Conservation (phyloP, 2,113 vertebrate genomes). For the Monarcha castaneiventris region DNA sequence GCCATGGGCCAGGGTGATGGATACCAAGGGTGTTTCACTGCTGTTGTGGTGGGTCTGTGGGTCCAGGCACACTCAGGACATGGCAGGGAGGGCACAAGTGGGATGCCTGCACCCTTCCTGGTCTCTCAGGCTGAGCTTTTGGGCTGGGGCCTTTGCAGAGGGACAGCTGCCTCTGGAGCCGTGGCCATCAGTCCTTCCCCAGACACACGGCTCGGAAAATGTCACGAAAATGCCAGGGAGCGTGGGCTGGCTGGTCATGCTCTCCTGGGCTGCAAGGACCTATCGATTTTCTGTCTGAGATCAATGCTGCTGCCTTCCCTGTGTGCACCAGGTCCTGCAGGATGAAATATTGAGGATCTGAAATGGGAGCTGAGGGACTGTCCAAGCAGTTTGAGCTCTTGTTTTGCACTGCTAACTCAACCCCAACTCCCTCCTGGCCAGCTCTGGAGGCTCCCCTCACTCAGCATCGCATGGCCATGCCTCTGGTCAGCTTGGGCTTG, state of each 20-base stretch:
- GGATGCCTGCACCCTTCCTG: background rate
- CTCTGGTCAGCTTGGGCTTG: background rate
- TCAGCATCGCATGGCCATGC: fast-evolving
- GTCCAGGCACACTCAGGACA: background rate
- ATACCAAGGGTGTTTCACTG: background rate
- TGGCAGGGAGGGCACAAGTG: fast-evolving
- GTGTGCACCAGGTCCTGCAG: background rate
- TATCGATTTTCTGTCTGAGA: background rate
- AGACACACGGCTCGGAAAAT: background rate
- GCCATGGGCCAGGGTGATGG: background rate
- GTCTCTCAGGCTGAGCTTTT: background rate
- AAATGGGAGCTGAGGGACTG: background rate
- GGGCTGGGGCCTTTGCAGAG: background rate
- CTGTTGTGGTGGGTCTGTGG: fast-evolving
- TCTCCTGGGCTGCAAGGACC: background rate
- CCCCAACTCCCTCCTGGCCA: fast-evolving
- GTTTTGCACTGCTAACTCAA: background rate
- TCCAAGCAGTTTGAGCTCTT: background rate
- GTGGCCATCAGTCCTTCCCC: background rate
- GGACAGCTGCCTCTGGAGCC: background rate
- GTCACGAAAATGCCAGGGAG: slow-evolving; percentile 46
- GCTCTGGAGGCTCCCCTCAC: background rate
- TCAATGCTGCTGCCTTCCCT: background rate
- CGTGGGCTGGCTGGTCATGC: background rate
- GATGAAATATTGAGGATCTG: background rate